Base-by-base conservation (phyloP, 2,888 invertebrate species). In the Neocrepidodera transversa region DNA sequence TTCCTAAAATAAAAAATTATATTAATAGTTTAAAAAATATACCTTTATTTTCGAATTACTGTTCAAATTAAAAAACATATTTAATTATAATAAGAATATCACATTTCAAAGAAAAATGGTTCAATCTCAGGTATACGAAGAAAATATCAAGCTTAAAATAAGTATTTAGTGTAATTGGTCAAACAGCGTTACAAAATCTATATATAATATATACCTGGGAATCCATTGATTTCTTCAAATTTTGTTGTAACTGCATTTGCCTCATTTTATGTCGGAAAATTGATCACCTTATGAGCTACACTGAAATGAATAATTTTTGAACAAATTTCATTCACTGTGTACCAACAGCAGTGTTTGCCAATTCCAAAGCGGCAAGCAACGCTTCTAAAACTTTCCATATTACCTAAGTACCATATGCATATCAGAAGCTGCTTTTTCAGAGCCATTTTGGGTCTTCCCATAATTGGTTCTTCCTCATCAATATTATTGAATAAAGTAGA, bases 301-400 rank as follows among this genome's bases (percentile, higher is more conserved):
- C 17, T 43, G 5, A 43, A 17, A 2, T 43, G 18, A 18, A 18
- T 16, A 16, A 7, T 43, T 43, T 43, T 43, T 2, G 43, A 43
- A 8, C n/a, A n/a, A 17, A 43, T 11, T n/a, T 43, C 43, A 23
- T 43, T 43, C 2, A 8, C 14, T 7, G 14, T 16, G 14, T 43
- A 43, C 43, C 43, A 43, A 18, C 43, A 43, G 14, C 43, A 43
- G 14, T 18, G 20, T 11, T 18, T 43, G 8, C 43, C 43, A 23
- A 43, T 43, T 10, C 43, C 43, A 43, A 43, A 45, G 26, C 26
- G 23, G 17, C 45, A 45, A 45, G 45, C 45, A 23, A 45, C 45
- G 26, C 45, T 45, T 45, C 45, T 45, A 45, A 45, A 23, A n/a
- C 45, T 45, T 45, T 45, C 45, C 6, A 13, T 8, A 26, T 45